Percentiles rank a stretch among this genome's conserved stretches.
Evolutionary conservation across 2,888 invertebrate species (phyloP).

Genomic region (Macropis europaea): DNA sequence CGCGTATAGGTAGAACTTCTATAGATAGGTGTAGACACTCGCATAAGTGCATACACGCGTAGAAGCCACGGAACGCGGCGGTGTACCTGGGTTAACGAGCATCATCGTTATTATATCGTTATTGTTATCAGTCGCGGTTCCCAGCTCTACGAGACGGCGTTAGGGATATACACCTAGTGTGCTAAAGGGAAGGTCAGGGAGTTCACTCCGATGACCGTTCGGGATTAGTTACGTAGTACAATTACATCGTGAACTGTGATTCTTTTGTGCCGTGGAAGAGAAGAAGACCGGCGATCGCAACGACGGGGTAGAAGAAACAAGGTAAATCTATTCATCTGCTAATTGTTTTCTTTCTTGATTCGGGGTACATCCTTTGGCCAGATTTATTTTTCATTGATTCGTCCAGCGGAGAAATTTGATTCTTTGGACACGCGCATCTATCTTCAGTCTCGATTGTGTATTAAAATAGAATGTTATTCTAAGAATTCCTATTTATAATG

Average conservation of each 20-base stretch:
- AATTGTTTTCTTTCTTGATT: background rate
- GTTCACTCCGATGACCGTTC: slow-evolving; percentile 36
- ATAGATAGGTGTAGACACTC: background rate
- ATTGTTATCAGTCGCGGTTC: background rate
- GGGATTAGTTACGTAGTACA: slow-evolving; percentile 30
- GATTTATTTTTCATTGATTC: too few relatives aligned
- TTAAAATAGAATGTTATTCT: too few relatives aligned
- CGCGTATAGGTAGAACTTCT: background rate
- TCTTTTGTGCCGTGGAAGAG: slow-evolving; percentile 48
- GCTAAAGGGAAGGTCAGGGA: background rate
- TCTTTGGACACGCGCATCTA: too few relatives aligned
- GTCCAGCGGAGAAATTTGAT: too few relatives aligned
- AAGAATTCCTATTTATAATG: too few relatives aligned
- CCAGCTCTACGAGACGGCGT: background rate
- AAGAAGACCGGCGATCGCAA: slow-evolving; percentile 13
- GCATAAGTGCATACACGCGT: background rate
- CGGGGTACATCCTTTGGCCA: too few relatives aligned
- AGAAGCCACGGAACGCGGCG: slow-evolving; percentile 4
- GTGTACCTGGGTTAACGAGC: slow-evolving; percentile 32
- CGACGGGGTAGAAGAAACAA: slow-evolving; percentile 26
- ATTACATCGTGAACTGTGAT: slow-evolving; percentile 57
- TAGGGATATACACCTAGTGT: background rate
- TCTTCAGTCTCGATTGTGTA: too few relatives aligned
- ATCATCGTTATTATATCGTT: slow-evolving; percentile 13
- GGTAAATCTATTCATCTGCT: slow-evolving; percentile 38